Percentiles rank a stretch among this genome's conserved stretches.
Evolutionary conservation across 1,140 invertebrate genomes (phyloP).

Genomic region (Manduca sexta): DNA sequence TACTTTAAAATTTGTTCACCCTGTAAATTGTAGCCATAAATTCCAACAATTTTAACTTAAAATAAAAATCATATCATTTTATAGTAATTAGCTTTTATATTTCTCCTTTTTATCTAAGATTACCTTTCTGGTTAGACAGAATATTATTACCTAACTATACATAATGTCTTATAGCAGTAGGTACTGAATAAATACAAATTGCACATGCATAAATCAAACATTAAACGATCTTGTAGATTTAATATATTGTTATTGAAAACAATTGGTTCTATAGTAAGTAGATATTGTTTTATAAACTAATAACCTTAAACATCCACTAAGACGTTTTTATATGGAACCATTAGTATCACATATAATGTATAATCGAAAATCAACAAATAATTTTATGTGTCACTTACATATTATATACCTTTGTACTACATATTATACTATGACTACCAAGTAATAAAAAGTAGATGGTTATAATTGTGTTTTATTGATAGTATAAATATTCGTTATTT

Average conservation of each 20-base stretch:
- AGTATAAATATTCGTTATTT: not conserved
- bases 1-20: constrained; percentile 10
- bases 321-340: not conserved
- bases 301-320: no score
- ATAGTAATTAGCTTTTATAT: constrained; percentile 3
- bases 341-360: constrained; percentile 8
- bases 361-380: constrained; percentile 15
- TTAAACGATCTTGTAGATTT: no score
- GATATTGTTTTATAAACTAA: no score
- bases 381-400: constrained; percentile 37
- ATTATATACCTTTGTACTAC: constrained; percentile 46
- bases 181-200: no score
- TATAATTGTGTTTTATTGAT: not conserved
- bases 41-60: constrained; percentile 5
- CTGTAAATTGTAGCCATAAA: constrained; percentile 9
- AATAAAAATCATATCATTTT: constrained; percentile 13
- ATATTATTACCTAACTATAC: no score
- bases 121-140: no score
- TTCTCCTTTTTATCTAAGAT: no score
- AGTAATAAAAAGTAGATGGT: constrained; percentile 21
- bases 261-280: no score
- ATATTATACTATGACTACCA: constrained; percentile 22
- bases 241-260: no score
- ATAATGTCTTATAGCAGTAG: no score
- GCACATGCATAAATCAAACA: no score